Conservation (phyloP, 2,888 invertebrate species). For the Melanotus villosus region DNA sequence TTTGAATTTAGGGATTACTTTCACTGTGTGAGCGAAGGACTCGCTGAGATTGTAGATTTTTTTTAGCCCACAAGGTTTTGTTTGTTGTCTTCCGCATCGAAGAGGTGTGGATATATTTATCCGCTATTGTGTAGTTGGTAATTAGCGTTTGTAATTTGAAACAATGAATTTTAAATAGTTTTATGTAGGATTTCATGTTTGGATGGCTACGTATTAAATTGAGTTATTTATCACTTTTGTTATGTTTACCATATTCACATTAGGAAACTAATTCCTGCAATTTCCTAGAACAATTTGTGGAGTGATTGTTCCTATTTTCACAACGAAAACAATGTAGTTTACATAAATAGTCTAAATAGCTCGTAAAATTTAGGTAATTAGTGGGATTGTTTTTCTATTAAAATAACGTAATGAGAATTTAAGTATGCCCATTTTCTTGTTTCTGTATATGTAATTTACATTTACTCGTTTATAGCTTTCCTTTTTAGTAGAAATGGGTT, state of each 20-base stretch:
- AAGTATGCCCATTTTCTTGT: not conserved
- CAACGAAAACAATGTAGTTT: not conserved
- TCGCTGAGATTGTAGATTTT: not conserved
- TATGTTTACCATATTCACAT: not conserved
- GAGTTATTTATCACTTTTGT: not conserved
- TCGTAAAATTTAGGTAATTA: not conserved
- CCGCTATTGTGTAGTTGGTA: not conserved
- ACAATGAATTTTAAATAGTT: constrained; percentile 4
- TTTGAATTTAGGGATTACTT: constrained; percentile 10
- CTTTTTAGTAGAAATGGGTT: too few species aligned
- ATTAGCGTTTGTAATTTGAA: constrained; percentile 9
- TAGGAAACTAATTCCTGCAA: not conserved
- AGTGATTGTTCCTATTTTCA: not conserved
- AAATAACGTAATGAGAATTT: not conserved
- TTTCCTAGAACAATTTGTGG: not conserved
- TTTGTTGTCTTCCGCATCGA: constrained; percentile 2
- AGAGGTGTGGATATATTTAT: not conserved
- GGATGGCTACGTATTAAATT: not conserved
- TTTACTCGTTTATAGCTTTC: too few species aligned
- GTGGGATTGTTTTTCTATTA: not conserved
- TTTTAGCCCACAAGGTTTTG: not conserved
- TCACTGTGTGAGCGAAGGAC: constrained; percentile 6
- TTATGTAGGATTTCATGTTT: not conserved
- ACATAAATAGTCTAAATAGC: not conserved
- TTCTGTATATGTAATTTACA: too few species aligned